Conservation (phyloP, 2,113 vertebrate species). For the Toxostoma redivivum region DNA sequence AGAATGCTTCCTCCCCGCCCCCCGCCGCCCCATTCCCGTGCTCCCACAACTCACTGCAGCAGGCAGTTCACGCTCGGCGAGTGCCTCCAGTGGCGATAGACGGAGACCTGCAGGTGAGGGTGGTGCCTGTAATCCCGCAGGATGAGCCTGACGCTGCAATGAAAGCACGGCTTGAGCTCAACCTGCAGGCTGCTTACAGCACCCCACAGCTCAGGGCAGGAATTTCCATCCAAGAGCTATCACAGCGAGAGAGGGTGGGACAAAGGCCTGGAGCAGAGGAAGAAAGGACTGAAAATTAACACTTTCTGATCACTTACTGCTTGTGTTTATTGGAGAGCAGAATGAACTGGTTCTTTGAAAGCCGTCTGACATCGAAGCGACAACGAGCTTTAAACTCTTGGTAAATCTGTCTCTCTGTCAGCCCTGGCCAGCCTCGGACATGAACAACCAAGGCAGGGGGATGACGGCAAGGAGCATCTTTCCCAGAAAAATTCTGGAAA, state of each 20-base stretch:
- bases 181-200: background rate
- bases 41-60: conserved; percentile 55
- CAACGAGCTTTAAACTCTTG: conserved; percentile 61
- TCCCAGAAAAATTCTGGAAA: conserved; percentile 73
- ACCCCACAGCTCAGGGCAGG: background rate
- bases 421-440: conserved; percentile 34
- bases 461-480: conserved; percentile 39
- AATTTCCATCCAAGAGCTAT: background rate
- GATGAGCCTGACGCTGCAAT: conserved; percentile 35
- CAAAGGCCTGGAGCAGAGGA: background rate
- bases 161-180: background rate
- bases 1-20: fast-evolving
- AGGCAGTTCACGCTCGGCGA: conserved; percentile 60
- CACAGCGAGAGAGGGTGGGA: background rate
- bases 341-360: conserved; percentile 66
- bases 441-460: conserved; percentile 64
- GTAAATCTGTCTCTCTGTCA: conserved; percentile 69
- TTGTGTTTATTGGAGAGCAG: conserved; percentile 71
- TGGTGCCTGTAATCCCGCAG: conserved; percentile 55
- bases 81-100: conserved; percentile 71
- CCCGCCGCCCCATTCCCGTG: background rate
- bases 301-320: conserved; percentile 56
- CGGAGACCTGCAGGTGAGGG: conserved; percentile 57
- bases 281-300: background rate
- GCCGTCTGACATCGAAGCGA: conserved; percentile 66